Base-by-base conservation (phyloP, 2,888 invertebrate genomes). In the Drymonia ruficornis region DNA sequence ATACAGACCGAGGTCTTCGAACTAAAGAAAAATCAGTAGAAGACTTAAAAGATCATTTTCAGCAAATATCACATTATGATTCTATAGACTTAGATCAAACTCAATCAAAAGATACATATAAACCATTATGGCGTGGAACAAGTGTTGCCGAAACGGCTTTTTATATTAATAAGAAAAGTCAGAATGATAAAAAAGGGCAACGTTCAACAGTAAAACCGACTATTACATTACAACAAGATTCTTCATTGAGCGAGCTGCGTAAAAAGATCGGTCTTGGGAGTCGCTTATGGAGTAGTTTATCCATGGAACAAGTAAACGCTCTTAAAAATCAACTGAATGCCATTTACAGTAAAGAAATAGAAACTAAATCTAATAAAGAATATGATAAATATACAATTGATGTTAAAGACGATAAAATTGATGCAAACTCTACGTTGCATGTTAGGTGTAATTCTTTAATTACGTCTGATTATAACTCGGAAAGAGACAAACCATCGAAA, bases 21-120 rank as follows among this genome's bases (percentile, higher is more conserved):
- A 94, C 95, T 40, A 97, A 97, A 81, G 97, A 98, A 80, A 96
- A 96, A 78, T 98, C 98, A 0, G 97, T 98, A 0, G 97, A 97
- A 82, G 96, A 98, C 84, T 94, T 98, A 11, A 95, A 96, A 70
- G 95, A 96, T 61, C 95, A 95, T 72, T 97, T 97, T 72, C 95
- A 95, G 74, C 95, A 94, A 74, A 87, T 95, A 55, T 90, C 94
- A 49, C 87, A 92, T 13, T 93, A 93, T 61, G 93, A 89, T 86
- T 94, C 67, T 59, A 84, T 72, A 88, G 94, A 77, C 76, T 56
- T 72, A 59, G 93, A 72, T 70, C 86, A 56, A 85, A 83, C 86
- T 13, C 86, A 89, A 8, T 85, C 86, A 23, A 95, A 95, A 78
- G 97, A 97, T 67, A 93, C 94, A 0, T 96, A 97, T 76, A 97